Evolutionary conservation across 2,113 vertebrate species (phyloP).

Genomic region (Sprattus sprattus): DNA sequence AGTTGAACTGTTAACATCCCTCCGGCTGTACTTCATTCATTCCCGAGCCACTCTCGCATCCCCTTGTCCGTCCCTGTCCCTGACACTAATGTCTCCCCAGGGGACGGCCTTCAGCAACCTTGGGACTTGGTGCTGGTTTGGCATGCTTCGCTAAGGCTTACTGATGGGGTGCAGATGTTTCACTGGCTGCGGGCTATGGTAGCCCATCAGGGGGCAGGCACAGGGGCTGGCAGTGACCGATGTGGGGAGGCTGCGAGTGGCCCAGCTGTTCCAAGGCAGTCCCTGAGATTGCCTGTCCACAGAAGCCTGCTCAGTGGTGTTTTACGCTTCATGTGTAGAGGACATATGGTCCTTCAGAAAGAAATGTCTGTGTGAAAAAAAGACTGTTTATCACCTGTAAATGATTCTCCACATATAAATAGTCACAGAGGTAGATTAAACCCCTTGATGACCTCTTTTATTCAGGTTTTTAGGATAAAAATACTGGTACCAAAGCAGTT

Average conservation of each 20-base stretch:
- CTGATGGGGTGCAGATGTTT: slow-evolving; percentile 19
- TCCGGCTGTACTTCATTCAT: neutral
- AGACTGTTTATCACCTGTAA: neutral
- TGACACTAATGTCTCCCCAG: neutral
- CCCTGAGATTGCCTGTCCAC: neutral
- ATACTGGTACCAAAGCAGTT: too few relatives aligned
- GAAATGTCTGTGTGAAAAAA: neutral
- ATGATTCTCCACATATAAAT: neutral
- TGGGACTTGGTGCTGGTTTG: neutral
- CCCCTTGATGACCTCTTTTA: neutral
- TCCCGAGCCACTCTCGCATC: neutral
- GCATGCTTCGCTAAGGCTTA: neutral
- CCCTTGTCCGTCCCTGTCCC: neutral
- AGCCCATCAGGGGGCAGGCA: neutral
- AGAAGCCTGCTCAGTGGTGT: neutral
- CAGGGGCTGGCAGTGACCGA: neutral
- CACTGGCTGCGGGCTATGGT: slow-evolving; percentile 11
- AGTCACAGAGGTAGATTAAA: neutral
- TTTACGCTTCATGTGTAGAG: neutral
- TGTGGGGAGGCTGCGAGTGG: neutral
- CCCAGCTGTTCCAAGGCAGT: neutral
- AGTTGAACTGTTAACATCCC: neutral
- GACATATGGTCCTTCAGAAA: neutral
- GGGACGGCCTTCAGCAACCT: neutral
- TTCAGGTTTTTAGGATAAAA: too few relatives aligned